Conservation (phyloP, 2,888 invertebrate species). For the Apamea crenata region DNA sequence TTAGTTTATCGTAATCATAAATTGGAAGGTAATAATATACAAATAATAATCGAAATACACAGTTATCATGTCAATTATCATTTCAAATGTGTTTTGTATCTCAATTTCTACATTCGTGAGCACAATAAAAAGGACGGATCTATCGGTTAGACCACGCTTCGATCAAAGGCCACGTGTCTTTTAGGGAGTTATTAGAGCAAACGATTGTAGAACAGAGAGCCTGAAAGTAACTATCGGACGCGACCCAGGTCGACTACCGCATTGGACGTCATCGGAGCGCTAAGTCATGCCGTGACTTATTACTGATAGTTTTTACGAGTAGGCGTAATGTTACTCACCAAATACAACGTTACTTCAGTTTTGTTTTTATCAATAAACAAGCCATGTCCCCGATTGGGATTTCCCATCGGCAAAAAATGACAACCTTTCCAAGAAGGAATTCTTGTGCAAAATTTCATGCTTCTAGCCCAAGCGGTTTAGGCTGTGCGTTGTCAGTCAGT, state of each 20-base stretch:
- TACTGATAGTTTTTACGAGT: not conserved
- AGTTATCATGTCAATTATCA: constrained; percentile 13
- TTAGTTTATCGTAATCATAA: not conserved
- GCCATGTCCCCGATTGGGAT: not conserved
- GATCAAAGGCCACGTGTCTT: not conserved
- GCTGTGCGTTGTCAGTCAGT: no score
- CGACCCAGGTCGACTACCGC: not conserved
- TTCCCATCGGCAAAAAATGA: not conserved
- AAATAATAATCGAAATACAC: constrained; percentile 29
- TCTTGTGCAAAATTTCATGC: not conserved
- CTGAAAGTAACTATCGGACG: constrained; percentile 29
- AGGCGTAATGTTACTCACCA: not conserved
- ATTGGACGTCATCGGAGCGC: not conserved
- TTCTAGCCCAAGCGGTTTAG: not conserved
- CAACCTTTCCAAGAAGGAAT: no score
- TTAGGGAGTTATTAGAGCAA: not conserved
- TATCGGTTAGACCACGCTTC: not conserved
- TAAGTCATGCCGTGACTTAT: not conserved
- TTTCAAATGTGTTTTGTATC: not conserved
- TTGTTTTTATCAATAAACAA: not conserved
- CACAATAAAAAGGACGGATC: constrained; percentile 3
- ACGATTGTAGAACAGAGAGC: constrained; percentile 13
- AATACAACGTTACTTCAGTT: not conserved
- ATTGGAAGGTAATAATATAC: not conserved
- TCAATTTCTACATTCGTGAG: constrained; percentile 23